Base-by-base conservation (phyloP, 2,113 vertebrate species). In the Aspiorhynchus laticeps region DNA sequence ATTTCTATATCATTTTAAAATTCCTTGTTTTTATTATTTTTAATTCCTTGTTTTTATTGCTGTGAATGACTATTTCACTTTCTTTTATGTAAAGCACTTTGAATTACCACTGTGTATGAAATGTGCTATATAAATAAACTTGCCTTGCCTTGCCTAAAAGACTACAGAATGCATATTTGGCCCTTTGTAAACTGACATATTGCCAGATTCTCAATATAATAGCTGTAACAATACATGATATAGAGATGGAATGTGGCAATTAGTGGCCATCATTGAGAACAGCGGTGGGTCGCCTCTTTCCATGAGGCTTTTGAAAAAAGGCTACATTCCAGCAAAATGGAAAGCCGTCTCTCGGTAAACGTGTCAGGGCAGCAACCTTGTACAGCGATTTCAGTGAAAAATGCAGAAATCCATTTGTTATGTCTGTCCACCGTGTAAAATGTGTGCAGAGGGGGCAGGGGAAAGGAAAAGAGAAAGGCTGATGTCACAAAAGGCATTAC, bases 381-480 rank as follows among this genome's bases (percentile, higher is more conserved):
- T 59, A 61, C 79, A 36, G 36, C 15, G 59, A 75, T 83, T 86
- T 83, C 59, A 28, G 80, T 83, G 65, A 56, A 79, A 87, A 84
- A 84, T 10, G 67, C 85, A 48, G 46, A 86, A 88, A 80, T 67
- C 85, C 85, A 84, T 87, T 80, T 75, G 80, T 56, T 43, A 71
- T 75, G 75, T 61, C 69, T 14, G 31, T 80, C 76, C 74, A 79
- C 63, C 7, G 48, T 41, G 51, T 63, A 69, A 51, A 33, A 71
- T 53, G 81, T 71, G 46, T 33, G 51, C 59, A 8, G 15, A 33
- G 41, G 41, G 74, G 38, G 12, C 5, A 17, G 41, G n/a, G 73
- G 36, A 24, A 17, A 43, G 33, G 77, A 38, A 67, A 69, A 78
- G 53, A 74, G 59, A 86, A 69, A 80, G 24, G 67, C 24, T 7